These are phyloP conservation scores for Coleophora deauratella DNA, from an alignment of 2,888 invertebrate genomes.

Conservation along the genomic window DNA sequence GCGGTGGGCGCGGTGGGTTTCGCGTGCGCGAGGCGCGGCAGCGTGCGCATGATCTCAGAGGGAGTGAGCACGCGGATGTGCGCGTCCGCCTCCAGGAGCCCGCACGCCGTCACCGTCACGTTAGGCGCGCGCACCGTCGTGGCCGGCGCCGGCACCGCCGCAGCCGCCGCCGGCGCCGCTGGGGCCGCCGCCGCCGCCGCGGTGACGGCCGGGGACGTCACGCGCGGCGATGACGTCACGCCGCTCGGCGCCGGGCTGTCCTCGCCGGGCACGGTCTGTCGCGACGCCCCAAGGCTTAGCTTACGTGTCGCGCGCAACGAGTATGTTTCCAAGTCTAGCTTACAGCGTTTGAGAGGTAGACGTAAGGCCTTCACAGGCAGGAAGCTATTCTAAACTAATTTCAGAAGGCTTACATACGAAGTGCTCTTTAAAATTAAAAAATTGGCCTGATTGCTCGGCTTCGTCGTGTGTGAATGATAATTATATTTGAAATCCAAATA, in stretches of 20 bases:
- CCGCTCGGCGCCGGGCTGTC: slow-evolving; percentile 37
- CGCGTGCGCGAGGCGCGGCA: slow-evolving; percentile 78
- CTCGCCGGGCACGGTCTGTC: slow-evolving; percentile 48
- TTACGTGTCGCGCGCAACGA: not conserved
- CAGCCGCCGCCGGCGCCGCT: slow-evolving; percentile 15
- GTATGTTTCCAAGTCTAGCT: not conserved
- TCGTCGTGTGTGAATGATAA: too few species aligned
- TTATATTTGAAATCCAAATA: too few species aligned
- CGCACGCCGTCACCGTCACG: slow-evolving; percentile 79
- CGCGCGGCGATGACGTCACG: slow-evolving; percentile 50
- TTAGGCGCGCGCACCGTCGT: slow-evolving; percentile 76
- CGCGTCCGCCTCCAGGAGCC: slow-evolving; percentile 79
- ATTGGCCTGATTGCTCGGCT: too few species aligned
- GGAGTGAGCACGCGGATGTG: slow-evolving; percentile 92
- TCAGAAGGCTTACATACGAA: too few species aligned
- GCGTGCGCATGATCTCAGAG: slow-evolving; percentile 92
- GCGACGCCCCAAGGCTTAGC: slow-evolving; percentile 17
- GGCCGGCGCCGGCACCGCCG: slow-evolving; percentile 21
- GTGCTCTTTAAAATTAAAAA: too few species aligned
- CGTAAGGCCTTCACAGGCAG: too few species aligned
- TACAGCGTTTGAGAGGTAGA: too few species aligned
- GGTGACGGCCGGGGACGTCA: slow-evolving; percentile 18
- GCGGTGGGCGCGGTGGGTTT: slow-evolving; percentile 21
- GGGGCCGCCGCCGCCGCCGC: slow-evolving; percentile 16
- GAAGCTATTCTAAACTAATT: too few species aligned